Evolutionary conservation across 2,888 invertebrate species (phyloP).

Genomic region (Orthosia incerta): DNA sequence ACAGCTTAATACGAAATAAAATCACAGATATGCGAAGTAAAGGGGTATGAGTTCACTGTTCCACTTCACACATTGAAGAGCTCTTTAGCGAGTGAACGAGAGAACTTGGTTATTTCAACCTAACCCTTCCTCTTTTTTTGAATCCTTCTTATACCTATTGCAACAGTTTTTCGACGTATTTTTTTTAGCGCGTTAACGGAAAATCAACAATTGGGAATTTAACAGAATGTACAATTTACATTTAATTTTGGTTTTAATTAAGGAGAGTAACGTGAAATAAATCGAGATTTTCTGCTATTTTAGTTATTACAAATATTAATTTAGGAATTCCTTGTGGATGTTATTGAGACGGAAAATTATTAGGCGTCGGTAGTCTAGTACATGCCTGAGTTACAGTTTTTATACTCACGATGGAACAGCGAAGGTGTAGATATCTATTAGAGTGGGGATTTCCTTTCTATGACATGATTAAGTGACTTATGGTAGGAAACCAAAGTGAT

Average conservation of each 20-base stretch:
- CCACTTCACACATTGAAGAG: constrained; percentile 21
- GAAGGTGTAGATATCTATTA: too few species aligned
- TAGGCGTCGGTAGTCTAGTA: too few species aligned
- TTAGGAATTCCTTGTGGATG: neutral
- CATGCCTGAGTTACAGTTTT: too few species aligned
- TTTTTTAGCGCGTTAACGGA: neutral
- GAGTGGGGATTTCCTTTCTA: too few species aligned
- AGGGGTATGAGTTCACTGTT: neutral
- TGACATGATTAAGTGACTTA: too few species aligned
- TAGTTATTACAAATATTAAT: neutral
- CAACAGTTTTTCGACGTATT: neutral
- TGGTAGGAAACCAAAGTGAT: too few species aligned
- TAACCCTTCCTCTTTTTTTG: neutral
- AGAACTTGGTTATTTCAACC: constrained; percentile 1
- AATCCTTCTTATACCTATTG: neutral
- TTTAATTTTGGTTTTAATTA: neutral
- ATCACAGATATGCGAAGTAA: neutral
- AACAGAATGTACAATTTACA: neutral
- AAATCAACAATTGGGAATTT: neutral
- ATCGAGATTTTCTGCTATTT: neutral
- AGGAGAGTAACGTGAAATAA: neutral
- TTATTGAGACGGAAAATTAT: neutral
- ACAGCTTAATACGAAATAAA: neutral
- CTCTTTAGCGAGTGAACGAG: constrained; percentile 15
- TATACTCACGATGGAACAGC: too few species aligned